Evolutionary conservation across 2,113 vertebrate species (phyloP), one percentile per base, ranked within the genome.

Genomic region (Nesogale talazaci): DNA sequence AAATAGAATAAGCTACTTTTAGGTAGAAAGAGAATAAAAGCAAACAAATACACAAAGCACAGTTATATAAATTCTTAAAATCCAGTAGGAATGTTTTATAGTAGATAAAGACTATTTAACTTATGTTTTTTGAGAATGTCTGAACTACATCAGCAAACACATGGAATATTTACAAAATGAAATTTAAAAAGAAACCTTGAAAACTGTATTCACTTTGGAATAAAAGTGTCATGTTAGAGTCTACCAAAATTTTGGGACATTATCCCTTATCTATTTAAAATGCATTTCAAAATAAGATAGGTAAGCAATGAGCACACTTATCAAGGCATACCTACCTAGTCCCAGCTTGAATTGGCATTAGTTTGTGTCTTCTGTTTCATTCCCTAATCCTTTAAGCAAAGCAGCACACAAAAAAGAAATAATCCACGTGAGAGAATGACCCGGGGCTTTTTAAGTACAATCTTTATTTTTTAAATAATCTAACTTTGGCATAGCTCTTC

Each of bases 71-170:
- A 91, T 81, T 92, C 15, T 86, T 92, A 65, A 90, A 84, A 78
- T 38, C 31, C 40, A 52, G 3, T 29, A 4, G 31, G 34, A 84
- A 89, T 63, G 20, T 81, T 93, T 92, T 85, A 61, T 78, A 87
- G 74, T 23, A 79, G 87, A 89, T 94, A 96, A 91, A 91, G 52
- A 65, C 83, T 38, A 78, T 20, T 82, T 90, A 70, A n/a, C 25
- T 14, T 95, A 74, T 82, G n/a, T 91, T 52, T 52, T 70, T 78
- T 74, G 56, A 83, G 69, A 76, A 34, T 75, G 76, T 86, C 61
- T 89, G 70, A 77, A 42, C 3, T 74, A 6, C 38, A 83, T 52
- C 65, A 46, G 67, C 56, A 94, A 94, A 89, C 29, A 5, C 14
- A 82, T 25, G 23, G 38, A 59, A 67, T 56, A 52, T 40, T 61